phyloP scores from a whole-genome alignment of 2,888 invertebrate genomes.

The Lithosia quadra region DNA sequence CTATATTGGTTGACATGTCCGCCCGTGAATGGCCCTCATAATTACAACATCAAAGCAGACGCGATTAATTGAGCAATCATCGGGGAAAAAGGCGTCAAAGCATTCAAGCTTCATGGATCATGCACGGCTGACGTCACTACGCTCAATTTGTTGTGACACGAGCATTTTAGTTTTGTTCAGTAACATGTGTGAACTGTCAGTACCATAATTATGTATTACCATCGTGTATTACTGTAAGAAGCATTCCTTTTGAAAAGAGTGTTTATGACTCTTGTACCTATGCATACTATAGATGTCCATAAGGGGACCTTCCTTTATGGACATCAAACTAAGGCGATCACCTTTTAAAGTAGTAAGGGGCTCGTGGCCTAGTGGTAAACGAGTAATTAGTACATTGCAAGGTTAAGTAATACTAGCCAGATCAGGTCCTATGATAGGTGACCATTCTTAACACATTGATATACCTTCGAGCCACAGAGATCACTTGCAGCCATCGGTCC shows the following conservation, averaged over 20 bases:
- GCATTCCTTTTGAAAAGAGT: not conserved
- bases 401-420: too few relatives aligned
- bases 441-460: too few relatives aligned
- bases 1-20: not conserved
- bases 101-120: constrained; percentile 60
- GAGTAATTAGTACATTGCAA: too few relatives aligned
- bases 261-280: not conserved
- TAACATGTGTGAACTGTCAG: constrained; percentile 5
- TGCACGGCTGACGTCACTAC: constrained; percentile 62
- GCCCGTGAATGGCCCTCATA: not conserved
- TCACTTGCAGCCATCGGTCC: too few relatives aligned
- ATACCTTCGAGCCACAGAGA: too few relatives aligned
- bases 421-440: too few relatives aligned
- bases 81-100: constrained; percentile 59
- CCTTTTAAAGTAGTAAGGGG: too few relatives aligned
- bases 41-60: constrained; percentile 73
- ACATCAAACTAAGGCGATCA: not conserved
- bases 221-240: not conserved
- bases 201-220: not conserved
- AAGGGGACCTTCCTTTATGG: not conserved
- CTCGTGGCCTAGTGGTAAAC: too few relatives aligned
- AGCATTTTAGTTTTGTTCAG: constrained; percentile 54
- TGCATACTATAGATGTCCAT: not conserved
- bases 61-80: constrained; percentile 75
- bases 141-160: constrained; percentile 70